These are phyloP conservation scores for Microctonus hyperodae DNA, from an alignment of 2,888 invertebrate genomes.

Conservation along the genomic window DNA sequence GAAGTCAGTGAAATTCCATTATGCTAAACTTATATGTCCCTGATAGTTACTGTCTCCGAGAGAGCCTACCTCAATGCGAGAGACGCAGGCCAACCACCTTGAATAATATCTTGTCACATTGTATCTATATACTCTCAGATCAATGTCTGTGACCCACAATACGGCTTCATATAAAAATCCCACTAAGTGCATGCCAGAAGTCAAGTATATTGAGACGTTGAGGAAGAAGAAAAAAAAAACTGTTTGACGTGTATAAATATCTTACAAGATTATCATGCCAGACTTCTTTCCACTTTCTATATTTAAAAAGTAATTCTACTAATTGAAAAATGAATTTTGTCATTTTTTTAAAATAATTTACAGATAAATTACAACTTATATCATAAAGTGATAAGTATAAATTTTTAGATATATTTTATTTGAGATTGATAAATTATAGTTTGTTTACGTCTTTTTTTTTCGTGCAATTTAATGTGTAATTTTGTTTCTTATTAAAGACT, in stretches of 20 bases:
- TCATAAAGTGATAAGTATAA: too few species aligned
- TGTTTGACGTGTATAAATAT: too few species aligned
- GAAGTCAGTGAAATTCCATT: slow-evolving; percentile 21
- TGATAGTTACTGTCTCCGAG: slow-evolving; percentile 47
- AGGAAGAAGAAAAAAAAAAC: slow-evolving; percentile 24
- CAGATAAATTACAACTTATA: too few species aligned
- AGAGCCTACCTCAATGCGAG: slow-evolving; percentile 52
- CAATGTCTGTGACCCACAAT: slow-evolving; percentile 26
- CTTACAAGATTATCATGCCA: slow-evolving; percentile 28
- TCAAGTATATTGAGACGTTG: slow-evolving; percentile 26
- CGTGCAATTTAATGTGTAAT: too few species aligned
- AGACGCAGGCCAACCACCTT: slow-evolving; percentile 34
- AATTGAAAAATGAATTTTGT: too few species aligned
- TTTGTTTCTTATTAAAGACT: too few species aligned
- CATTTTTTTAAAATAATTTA: too few species aligned
- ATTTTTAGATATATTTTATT: too few species aligned
- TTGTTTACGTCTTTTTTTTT: too few species aligned
- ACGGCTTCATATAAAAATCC: not conserved
- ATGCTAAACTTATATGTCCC: slow-evolving; percentile 43
- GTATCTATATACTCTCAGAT: slow-evolving; percentile 20
- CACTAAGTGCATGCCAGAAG: not conserved
- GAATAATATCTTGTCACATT: slow-evolving; percentile 22
- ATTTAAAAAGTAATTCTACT: too few species aligned
- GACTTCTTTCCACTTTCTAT: slow-evolving; percentile 44
- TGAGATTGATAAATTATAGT: too few species aligned